Conservation (phyloP, 2,113 vertebrate species). For the Helogale parvula region DNA sequence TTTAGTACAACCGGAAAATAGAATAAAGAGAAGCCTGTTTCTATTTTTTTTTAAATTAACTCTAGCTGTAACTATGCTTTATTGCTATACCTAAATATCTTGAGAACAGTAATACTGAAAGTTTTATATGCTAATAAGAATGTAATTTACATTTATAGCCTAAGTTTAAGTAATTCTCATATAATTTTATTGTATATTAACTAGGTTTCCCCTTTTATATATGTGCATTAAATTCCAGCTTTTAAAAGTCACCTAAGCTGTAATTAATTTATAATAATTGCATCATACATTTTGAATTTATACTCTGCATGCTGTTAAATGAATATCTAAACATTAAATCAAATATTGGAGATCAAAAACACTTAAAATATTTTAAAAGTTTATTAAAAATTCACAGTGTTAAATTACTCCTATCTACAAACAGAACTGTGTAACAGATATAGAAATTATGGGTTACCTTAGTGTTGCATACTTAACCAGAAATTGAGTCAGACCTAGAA, state of each 20-base stretch:
- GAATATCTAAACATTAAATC: conserved; percentile 49
- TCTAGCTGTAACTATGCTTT: conserved; percentile 61
- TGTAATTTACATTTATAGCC: conserved; percentile 73
- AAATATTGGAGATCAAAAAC: conserved; percentile 32
- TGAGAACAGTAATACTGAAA: conserved; percentile 71
- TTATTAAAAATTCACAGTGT: background rate
- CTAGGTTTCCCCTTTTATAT: conserved; percentile 65
- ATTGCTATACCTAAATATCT: conserved; percentile 66
- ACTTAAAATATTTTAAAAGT: conserved; percentile 23
- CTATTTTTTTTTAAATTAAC: conserved; percentile 59
- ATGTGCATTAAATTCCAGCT: conserved; percentile 72
- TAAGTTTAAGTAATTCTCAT: conserved; percentile 71
- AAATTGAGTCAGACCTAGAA: background rate
- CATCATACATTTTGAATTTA: conserved; percentile 61
- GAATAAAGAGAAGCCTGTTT: conserved; percentile 57
- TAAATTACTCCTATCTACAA: background rate
- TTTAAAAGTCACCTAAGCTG: conserved; percentile 73
- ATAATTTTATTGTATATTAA: conserved; percentile 78
- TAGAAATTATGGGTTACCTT: background rate
- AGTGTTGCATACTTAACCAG: background rate
- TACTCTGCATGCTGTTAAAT: conserved; percentile 7
- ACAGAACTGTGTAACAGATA: background rate
- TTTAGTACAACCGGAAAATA: conserved; percentile 41
- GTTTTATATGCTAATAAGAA: conserved; percentile 76
- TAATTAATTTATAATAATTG: conserved; percentile 76